phyloP scores from a whole-genome alignment of 2,888 invertebrate species.

The Euspilapteryx auroguttella region DNA sequence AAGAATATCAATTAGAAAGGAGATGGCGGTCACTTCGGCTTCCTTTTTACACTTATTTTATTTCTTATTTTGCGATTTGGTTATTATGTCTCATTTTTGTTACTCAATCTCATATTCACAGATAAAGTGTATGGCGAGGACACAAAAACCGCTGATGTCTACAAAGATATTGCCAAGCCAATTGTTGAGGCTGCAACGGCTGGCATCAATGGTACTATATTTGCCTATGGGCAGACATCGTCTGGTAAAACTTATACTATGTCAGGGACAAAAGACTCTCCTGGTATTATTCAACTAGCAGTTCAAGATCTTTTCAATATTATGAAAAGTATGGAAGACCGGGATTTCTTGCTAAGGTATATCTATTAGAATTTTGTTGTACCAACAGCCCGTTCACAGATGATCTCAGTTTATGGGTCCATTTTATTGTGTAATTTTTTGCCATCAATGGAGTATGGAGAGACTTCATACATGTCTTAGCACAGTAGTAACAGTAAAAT shows the following conservation, averaged over 20 bases:
- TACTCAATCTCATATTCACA: too few relatives aligned
- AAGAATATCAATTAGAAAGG: slow-evolving; percentile 13
- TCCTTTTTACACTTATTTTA: background rate
- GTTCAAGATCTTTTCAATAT: slow-evolving; percentile 70
- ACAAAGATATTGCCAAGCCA: slow-evolving; percentile 68
- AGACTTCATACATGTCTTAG: too few relatives aligned
- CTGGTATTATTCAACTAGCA: slow-evolving; percentile 76
- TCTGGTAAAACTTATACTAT: slow-evolving; percentile 88
- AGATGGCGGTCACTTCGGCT: too few relatives aligned
- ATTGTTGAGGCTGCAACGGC: slow-evolving; percentile 71
- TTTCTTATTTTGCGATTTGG: background rate
- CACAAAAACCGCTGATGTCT: slow-evolving; percentile 64
- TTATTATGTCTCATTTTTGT: too few relatives aligned
- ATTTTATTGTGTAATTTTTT: too few relatives aligned
- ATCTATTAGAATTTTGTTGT: too few relatives aligned
- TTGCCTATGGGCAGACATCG: slow-evolving; percentile 91
- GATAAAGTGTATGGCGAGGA: slow-evolving; percentile 72
- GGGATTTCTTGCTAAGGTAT: slow-evolving; percentile 75
- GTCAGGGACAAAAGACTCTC: slow-evolving; percentile 69
- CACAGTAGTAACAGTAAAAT: too few relatives aligned
- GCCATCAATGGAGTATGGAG: too few relatives aligned
- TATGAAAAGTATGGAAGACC: slow-evolving; percentile 62
- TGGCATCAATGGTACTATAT: slow-evolving; percentile 85
- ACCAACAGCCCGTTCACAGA: too few relatives aligned
- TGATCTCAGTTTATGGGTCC: too few relatives aligned